Evolutionary conservation across 2,888 invertebrate genomes (phyloP).

Genomic region (Ceriagrion tenellum): DNA sequence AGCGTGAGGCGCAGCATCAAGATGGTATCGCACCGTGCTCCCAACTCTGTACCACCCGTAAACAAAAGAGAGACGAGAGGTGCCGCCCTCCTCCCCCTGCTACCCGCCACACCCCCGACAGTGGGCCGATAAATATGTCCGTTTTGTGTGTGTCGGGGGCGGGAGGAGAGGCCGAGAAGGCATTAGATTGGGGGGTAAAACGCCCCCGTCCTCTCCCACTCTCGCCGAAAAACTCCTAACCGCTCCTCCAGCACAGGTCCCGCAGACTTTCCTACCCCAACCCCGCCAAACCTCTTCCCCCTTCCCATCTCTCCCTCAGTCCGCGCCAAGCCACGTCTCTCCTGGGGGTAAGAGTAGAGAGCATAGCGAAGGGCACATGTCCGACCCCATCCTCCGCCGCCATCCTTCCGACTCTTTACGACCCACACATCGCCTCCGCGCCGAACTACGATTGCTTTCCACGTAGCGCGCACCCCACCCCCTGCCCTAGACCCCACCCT

Average conservation of each 20-base stretch:
- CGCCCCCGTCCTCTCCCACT: neutral
- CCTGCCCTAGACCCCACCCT: neutral
- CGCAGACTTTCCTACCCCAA: neutral
- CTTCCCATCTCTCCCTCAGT: neutral
- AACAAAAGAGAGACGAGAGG: constrained; percentile 49
- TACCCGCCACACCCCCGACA: constrained; percentile 5
- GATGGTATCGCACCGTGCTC: constrained; percentile 51
- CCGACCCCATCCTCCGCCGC: constrained; percentile 51
- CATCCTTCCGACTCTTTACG: constrained; percentile 64
- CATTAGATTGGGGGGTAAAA: constrained; percentile 52
- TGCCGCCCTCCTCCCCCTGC: neutral
- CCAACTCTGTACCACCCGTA: constrained; percentile 60
- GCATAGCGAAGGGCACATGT: constrained; percentile 46
- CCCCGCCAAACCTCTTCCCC: too few species aligned
- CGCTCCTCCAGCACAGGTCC: neutral
- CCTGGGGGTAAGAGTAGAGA: constrained; percentile 1
- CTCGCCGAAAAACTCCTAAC: neutral
- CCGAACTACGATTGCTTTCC: constrained; percentile 28
- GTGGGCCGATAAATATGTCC: constrained; percentile 56
- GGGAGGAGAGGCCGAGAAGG: constrained; percentile 56
- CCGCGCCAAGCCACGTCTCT: constrained; percentile 1
- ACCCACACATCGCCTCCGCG: constrained; percentile 40
- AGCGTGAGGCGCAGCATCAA: constrained; percentile 58
- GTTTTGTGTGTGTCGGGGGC: constrained; percentile 51
- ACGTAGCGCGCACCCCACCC: neutral